A percentile compares a stretch with the other conserved stretches of the same genome.
phyloP scores from a whole-genome alignment of 2,797 vertebrate genomes.

The Oryzias dopingdopingensis region DNA sequence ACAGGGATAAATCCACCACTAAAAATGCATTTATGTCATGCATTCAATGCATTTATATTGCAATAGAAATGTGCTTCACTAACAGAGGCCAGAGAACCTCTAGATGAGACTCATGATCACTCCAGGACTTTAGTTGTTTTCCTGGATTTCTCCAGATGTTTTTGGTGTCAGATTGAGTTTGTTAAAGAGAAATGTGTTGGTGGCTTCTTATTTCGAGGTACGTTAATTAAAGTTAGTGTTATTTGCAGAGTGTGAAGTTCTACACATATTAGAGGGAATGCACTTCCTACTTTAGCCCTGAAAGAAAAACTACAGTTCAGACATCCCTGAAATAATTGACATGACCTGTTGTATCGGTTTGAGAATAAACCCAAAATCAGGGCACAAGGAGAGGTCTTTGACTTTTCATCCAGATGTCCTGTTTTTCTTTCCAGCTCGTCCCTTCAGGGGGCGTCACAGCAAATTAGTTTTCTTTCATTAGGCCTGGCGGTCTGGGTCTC shows the following conservation, averaged over 20 bases:
- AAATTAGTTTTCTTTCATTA: no score
- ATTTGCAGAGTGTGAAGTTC: constrained; percentile 31
- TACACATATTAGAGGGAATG: no score
- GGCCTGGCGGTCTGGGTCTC: no score
- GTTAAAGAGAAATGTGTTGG: constrained; percentile 14
- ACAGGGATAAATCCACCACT: constrained; percentile 62
- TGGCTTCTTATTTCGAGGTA: constrained; percentile 22
- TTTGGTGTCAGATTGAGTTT: not conserved
- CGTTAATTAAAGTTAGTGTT: constrained; percentile 19
- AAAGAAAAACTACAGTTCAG: no score
- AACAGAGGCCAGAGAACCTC: constrained; percentile 40
- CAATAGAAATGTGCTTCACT: constrained; percentile 69
- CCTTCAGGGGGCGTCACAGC: no score
- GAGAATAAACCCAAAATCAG: no score
- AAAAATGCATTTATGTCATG: not conserved
- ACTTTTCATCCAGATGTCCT: no score
- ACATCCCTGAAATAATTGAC: no score
- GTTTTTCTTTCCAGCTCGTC: no score
- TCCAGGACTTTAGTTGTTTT: constrained; percentile 32
- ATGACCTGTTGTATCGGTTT: no score
- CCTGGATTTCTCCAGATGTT: constrained; percentile 8
- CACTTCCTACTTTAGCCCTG: no score
- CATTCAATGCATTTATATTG: not conserved
- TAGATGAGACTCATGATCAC: constrained; percentile 55
- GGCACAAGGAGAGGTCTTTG: no score